Conservation (phyloP, 2,113 vertebrate genomes). For the Tricholaema leucomelas region DNA sequence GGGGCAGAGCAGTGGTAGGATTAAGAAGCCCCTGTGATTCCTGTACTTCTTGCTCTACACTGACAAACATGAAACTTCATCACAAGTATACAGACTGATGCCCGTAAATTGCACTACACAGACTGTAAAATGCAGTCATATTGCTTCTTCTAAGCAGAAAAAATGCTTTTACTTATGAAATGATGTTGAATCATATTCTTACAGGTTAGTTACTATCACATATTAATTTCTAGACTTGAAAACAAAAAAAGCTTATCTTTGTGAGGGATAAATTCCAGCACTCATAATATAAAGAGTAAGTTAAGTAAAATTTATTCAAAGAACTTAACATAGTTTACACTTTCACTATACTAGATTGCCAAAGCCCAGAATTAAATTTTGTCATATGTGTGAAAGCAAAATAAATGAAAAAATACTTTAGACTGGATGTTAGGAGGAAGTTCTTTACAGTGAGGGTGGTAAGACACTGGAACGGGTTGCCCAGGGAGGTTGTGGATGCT, state of each 20-base stretch:
- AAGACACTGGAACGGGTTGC: too few relatives aligned
- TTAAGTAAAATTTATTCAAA: conserved; percentile 6
- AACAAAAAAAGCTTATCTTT: neutral
- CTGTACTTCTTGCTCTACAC: conserved; percentile 23
- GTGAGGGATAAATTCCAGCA: neutral
- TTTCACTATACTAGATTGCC: neutral
- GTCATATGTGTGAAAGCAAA: conserved; percentile 17
- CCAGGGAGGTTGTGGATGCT: too few relatives aligned
- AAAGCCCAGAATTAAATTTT: conserved; percentile 62
- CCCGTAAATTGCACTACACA: neutral
- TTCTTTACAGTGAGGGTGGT: too few relatives aligned
- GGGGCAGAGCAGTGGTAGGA: conserved; percentile 36
- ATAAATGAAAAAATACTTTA: conserved; percentile 64
- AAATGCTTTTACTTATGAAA: conserved; percentile 3
- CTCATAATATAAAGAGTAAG: neutral
- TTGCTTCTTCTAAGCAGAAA: neutral
- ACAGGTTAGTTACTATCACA: neutral
- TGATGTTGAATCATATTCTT: neutral
- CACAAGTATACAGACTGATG: neutral
- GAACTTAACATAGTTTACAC: neutral
- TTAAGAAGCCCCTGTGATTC: conserved; percentile 45
- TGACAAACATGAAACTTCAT: conserved; percentile 32
- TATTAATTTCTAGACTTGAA: neutral
- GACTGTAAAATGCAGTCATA: neutral
- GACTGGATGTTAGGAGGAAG: too few relatives aligned